Conservation (phyloP, 2,888 invertebrate species). For the Artemia sp. region DNA sequence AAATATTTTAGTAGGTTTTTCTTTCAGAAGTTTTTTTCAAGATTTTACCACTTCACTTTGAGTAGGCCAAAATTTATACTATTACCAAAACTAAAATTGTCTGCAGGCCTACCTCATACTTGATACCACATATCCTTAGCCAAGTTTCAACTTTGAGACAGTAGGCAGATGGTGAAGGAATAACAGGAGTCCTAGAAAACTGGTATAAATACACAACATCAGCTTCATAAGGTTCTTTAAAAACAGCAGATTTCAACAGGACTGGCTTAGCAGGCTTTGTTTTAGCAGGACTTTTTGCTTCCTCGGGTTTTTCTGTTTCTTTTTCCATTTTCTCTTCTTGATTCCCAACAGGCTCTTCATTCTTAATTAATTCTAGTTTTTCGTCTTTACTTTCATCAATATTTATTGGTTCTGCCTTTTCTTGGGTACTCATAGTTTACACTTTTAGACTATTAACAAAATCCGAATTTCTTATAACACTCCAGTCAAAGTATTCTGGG, state of each 20-base stretch:
- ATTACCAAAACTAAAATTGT: too few relatives aligned
- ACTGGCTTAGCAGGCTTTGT: conserved; percentile 22
- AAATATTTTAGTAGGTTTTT: too few relatives aligned
- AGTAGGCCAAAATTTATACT: too few relatives aligned
- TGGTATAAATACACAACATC: conserved; percentile 86
- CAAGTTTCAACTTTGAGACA: conserved; percentile 92
- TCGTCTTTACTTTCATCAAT: conserved; percentile 25
- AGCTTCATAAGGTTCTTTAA: conserved; percentile 73
- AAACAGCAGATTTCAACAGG: conserved; percentile 51
- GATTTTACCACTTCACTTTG: too few relatives aligned
- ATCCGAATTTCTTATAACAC: too few relatives aligned
- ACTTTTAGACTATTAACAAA: too few relatives aligned
- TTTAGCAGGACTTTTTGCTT: conserved; percentile 25
- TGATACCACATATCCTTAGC: conserved; percentile 73
- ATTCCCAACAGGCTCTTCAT: conserved; percentile 25
- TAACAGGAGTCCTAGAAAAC: conserved; percentile 70
- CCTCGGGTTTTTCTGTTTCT: conserved; percentile 26
- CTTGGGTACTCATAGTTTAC: conserved; percentile 16
- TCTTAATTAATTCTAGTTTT: conserved; percentile 26
- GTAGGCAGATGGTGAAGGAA: conserved; percentile 78
- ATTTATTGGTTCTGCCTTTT: conserved; percentile 22
- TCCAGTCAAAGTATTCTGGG: too few relatives aligned
- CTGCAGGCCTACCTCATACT: conserved; percentile 57
- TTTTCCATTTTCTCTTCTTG: conserved; percentile 26
- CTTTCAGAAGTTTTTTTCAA: too few relatives aligned